Conservation (phyloP, 1,140 invertebrate genomes). For the Lordiphosa clarofinis region DNA sequence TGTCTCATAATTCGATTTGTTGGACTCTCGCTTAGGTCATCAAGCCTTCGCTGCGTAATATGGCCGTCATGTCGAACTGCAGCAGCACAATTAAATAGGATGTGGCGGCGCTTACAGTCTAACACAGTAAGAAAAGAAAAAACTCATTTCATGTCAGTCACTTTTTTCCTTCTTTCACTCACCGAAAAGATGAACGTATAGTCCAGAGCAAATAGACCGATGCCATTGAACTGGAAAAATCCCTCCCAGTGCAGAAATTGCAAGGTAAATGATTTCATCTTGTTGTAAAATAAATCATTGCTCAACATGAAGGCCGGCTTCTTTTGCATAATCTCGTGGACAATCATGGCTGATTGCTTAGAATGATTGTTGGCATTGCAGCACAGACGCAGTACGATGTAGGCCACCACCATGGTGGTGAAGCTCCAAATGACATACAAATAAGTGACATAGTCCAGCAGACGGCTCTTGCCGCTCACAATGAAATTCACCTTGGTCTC, state of each 20-base stretch:
- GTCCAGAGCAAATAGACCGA: slow-evolving; percentile 73
- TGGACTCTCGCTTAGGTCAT: slow-evolving; percentile 36
- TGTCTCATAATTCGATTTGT: slow-evolving; percentile 27
- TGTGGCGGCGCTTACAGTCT: slow-evolving; percentile 77
- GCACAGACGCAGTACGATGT: slow-evolving; percentile 69
- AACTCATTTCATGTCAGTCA: background rate
- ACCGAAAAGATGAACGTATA: slow-evolving; percentile 79
- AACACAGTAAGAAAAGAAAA: background rate
- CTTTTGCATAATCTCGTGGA: slow-evolving; percentile 79
- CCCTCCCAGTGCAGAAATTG: slow-evolving; percentile 78
- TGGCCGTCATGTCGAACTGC: slow-evolving; percentile 78
- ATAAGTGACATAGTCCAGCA: slow-evolving; percentile 63
- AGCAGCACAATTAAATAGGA: slow-evolving; percentile 79
- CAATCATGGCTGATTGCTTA: slow-evolving; percentile 77
- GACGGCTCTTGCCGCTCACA: slow-evolving; percentile 54
- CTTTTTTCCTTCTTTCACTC: slow-evolving; percentile 1
- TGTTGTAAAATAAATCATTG: slow-evolving; percentile 77
- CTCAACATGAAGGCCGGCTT: slow-evolving; percentile 77
- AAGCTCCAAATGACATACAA: slow-evolving; percentile 73
- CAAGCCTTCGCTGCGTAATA: slow-evolving; percentile 65
- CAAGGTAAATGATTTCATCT: slow-evolving; percentile 79
- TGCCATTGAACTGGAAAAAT: slow-evolving; percentile 77
- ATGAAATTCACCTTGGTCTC: slow-evolving; percentile 77
- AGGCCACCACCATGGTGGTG: slow-evolving; percentile 72
- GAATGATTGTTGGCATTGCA: slow-evolving; percentile 74